These are phyloP conservation scores for Bactericera cockerelli DNA, from an alignment of 1,140 invertebrate species.

Conservation along the genomic window DNA sequence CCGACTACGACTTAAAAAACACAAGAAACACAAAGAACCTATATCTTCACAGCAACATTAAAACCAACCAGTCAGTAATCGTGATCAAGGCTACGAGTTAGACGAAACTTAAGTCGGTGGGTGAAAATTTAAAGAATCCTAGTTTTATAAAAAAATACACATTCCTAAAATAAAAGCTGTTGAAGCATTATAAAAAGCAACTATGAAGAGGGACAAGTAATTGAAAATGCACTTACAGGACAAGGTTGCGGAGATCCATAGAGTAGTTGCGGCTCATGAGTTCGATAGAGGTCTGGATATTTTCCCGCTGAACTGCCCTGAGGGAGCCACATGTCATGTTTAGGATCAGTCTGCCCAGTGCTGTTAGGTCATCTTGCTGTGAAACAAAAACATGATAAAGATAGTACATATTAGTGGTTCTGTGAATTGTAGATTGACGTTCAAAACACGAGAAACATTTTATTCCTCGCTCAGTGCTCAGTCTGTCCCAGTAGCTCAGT, in stretches of 20 bases:
- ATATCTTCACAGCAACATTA: no score
- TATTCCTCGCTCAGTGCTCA: constrained; percentile 25
- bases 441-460: constrained; percentile 9
- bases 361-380: constrained; percentile 79
- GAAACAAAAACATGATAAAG: constrained; percentile 14
- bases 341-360: constrained; percentile 79
- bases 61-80: no score
- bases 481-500: no score
- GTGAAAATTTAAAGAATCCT: no score
- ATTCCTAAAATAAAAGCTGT: no score
- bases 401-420: no score
- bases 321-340: constrained; percentile 80
- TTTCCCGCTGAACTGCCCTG: constrained; percentile 68
- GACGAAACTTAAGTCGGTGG: no score
- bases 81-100: no score
- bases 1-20: neutral
- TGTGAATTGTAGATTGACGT: neutral
- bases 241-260: constrained; percentile 80
- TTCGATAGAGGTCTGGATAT: constrained; percentile 73
- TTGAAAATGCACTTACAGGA: constrained; percentile 77
- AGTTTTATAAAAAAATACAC: no score
- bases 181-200: no score
- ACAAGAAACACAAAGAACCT: neutral
- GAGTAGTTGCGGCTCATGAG: constrained; percentile 80
- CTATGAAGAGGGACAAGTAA: no score